Percentiles rank a stretch among this genome's conserved stretches.
phyloP scores from a whole-genome alignment of 2,888 invertebrate species.

The Zhengitettix transpicula region DNA sequence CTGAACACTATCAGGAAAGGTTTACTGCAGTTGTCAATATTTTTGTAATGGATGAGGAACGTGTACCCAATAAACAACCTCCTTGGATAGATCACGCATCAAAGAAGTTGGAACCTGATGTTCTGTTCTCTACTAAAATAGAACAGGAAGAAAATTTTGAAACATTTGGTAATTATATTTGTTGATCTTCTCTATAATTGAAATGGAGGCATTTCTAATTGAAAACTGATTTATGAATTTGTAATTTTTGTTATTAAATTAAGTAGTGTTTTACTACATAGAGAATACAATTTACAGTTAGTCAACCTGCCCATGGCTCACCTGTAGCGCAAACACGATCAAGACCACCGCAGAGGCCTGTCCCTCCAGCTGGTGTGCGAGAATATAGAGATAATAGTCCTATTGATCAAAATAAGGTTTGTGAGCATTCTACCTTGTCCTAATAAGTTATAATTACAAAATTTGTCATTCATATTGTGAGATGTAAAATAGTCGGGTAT shows the following conservation, averaged over 20 bases:
- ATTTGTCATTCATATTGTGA: too few species aligned
- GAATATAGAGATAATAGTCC: constrained; percentile 4
- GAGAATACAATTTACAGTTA: constrained; percentile 1
- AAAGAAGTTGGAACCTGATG: constrained; percentile 33
- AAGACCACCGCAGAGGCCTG: constrained; percentile 7
- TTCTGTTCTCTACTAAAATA: constrained; percentile 57
- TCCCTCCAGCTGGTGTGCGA: background rate
- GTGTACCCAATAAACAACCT: constrained; percentile 43
- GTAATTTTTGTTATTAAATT: background rate
- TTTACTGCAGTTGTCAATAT: constrained; percentile 54
- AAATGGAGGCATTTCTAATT: too few species aligned
- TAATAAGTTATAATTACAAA: too few species aligned
- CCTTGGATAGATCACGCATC: constrained; percentile 49
- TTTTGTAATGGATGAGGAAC: constrained; percentile 50
- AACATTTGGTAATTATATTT: constrained; percentile 47
- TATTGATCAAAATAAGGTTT: background rate
- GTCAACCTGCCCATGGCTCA: background rate
- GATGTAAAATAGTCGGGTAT: background rate
- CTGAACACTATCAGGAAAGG: constrained; percentile 37
- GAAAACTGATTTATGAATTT: too few species aligned
- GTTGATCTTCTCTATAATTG: background rate
- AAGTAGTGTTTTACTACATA: background rate
- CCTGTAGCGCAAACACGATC: constrained; percentile 2
- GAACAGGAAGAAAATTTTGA: constrained; percentile 73
- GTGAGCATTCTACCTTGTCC: background rate